These are phyloP conservation scores for Tiliqua scincoides DNA, from an alignment of 2,113 vertebrate genomes.

Conservation along the genomic window DNA sequence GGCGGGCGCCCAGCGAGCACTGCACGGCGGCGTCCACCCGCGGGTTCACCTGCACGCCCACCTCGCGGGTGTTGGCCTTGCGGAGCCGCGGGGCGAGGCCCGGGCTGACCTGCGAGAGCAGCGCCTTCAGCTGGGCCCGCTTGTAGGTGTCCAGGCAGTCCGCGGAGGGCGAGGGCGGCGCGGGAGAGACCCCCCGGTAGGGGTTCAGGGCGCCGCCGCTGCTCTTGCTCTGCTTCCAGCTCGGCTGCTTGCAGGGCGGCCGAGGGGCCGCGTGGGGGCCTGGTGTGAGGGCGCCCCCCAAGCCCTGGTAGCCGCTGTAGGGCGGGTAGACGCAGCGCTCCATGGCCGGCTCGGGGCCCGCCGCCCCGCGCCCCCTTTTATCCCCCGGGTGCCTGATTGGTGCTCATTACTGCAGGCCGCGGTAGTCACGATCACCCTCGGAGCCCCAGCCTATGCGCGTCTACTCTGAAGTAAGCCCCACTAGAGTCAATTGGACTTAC, in stretches of 20 bases:
- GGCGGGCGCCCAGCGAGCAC: slow-evolving; percentile 88
- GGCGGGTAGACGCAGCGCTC: slow-evolving; percentile 79
- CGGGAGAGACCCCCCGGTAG: slow-evolving; percentile 44
- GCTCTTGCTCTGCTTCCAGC: slow-evolving; percentile 78
- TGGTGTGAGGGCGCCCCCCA: slow-evolving; percentile 6
- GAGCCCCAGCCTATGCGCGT: too few species aligned
- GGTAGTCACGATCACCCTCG: neutral
- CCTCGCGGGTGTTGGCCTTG: slow-evolving; percentile 80
- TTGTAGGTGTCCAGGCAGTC: slow-evolving; percentile 84
- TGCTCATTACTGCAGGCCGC: slow-evolving; percentile 32
- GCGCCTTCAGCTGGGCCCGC: slow-evolving; percentile 76
- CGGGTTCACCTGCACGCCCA: slow-evolving; percentile 89
- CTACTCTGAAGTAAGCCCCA: too few species aligned
- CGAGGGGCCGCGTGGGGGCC: slow-evolving; percentile 3
- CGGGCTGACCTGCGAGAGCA: slow-evolving; percentile 83
- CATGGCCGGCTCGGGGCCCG: slow-evolving; percentile 72
- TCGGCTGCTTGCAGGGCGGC: slow-evolving; percentile 37
- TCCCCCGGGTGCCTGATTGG: slow-evolving; percentile 44
- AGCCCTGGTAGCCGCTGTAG: slow-evolving; percentile 61
- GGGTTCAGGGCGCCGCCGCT: slow-evolving; percentile 30
- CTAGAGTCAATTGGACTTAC: too few species aligned
- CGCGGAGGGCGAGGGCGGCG: slow-evolving; percentile 55
- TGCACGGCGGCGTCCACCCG: slow-evolving; percentile 83
- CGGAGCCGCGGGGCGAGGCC: slow-evolving; percentile 51
- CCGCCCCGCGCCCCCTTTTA: slow-evolving; percentile 53